Evolutionary conservation across 92 coral and sea anemone species (phyloP).

Genomic region (Umimayanthus chanpuru): DNA sequence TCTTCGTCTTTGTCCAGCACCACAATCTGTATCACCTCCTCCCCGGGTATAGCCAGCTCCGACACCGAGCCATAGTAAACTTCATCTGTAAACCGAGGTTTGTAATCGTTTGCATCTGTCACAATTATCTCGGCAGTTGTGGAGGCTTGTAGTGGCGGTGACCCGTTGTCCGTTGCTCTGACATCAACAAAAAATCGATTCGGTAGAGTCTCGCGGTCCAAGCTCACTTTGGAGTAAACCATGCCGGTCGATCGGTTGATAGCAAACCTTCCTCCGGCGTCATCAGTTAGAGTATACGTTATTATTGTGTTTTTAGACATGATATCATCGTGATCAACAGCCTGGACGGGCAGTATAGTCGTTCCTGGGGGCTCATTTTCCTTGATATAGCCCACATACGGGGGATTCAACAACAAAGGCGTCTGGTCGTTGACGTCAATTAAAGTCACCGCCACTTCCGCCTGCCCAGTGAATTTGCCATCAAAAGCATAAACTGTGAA

Average conservation of each 20-base stretch:
- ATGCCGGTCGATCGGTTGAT: slow-evolving; percentile 70
- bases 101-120: slow-evolving; percentile 78
- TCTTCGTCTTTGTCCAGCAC: slow-evolving; percentile 73
- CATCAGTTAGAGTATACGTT: slow-evolving; percentile 74
- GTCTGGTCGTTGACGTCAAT: slow-evolving; percentile 78
- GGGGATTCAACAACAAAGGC: slow-evolving; percentile 84
- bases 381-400: slow-evolving; percentile 65
- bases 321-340: slow-evolving; percentile 85
- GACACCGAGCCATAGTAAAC: slow-evolving; percentile 69
- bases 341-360: slow-evolving; percentile 75
- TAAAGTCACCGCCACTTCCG: slow-evolving; percentile 76
- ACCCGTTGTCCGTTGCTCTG: slow-evolving; percentile 83
- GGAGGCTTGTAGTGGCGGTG: slow-evolving; percentile 65
- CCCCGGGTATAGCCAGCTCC: slow-evolving; percentile 75
- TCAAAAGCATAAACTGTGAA: slow-evolving; percentile 77
- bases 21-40: slow-evolving; percentile 61
- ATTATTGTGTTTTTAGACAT: slow-evolving; percentile 64
- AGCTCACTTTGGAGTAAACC: slow-evolving; percentile 49
- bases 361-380: slow-evolving; percentile 84
- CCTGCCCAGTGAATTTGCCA: slow-evolving; percentile 58
- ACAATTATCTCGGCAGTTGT: slow-evolving; percentile 62
- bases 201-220: slow-evolving; percentile 69
- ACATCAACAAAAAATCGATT: slow-evolving; percentile 60
- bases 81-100: slow-evolving; percentile 59
- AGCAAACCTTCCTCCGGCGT: slow-evolving; percentile 63